phyloP scores from a whole-genome alignment of 2,797 vertebrate species.

The Coccyzus lansbergi region DNA sequence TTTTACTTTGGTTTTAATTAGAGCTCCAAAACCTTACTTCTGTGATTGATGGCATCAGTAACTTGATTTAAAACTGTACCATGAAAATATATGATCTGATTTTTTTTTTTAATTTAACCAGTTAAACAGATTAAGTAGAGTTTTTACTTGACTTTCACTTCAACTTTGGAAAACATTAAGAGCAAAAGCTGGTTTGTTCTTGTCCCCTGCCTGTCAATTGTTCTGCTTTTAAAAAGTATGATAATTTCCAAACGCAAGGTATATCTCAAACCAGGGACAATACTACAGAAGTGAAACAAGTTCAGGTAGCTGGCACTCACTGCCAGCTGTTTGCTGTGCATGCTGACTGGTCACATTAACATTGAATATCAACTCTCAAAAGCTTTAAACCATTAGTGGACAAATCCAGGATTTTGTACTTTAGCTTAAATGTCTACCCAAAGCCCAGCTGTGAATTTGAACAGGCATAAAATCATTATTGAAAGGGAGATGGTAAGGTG shows the following conservation, averaged over 20 bases:
- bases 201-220: neutral
- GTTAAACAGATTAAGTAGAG: neutral
- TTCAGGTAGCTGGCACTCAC: neutral
- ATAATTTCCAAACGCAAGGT: neutral
- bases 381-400: neutral
- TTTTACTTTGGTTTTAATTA: neutral
- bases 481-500: neutral
- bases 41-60: neutral
- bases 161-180: conserved; percentile 15
- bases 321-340: neutral
- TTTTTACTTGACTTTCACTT: conserved; percentile 26
- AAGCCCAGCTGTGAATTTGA: neutral
- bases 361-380: neutral
- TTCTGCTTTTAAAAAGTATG: conserved; percentile 9
- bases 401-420: neutral
- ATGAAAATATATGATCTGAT: neutral
- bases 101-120: neutral
- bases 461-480: neutral
- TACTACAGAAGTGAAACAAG: conserved; percentile 7
- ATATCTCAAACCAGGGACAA: neutral
- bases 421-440: neutral
- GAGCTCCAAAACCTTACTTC: neutral
- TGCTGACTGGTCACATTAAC: neutral
- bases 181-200: conserved; percentile 9
- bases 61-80: conserved; percentile 16